A percentile compares a stretch with the other conserved stretches of the same genome.
These are phyloP conservation scores for Bombylius major DNA, from an alignment of 2,888 invertebrate species.

Conservation along the genomic window DNA sequence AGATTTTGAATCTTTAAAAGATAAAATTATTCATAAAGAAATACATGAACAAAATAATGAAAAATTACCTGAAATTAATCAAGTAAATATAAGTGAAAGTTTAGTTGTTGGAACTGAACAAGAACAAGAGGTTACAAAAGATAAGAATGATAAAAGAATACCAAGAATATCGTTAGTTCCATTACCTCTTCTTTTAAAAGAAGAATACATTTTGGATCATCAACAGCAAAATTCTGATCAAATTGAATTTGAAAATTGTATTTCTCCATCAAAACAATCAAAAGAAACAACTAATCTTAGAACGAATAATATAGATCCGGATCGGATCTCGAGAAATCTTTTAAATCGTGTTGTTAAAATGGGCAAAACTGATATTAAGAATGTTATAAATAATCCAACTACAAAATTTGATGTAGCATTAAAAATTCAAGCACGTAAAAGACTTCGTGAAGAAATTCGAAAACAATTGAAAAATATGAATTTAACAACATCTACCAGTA, in stretches of 20 bases:
- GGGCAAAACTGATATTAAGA: conserved; percentile 30
- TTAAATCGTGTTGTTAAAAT: conserved; percentile 28
- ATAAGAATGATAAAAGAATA: background rate
- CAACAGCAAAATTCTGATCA: background rate
- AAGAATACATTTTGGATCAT: background rate
- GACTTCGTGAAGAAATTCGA: conserved; percentile 29
- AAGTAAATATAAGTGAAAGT: background rate
- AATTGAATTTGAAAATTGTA: no score
- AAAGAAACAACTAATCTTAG: no score
- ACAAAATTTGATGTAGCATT: conserved; percentile 32
- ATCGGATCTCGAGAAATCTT: conserved; percentile 4
- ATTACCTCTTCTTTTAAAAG: conserved; percentile 1
- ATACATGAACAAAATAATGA: no score
- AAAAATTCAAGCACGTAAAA: conserved; percentile 27
- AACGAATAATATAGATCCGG: no score
- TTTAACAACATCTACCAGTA: background rate
- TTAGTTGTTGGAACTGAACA: background rate
- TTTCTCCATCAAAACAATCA: no score
- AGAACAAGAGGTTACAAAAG: background rate
- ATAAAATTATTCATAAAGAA: no score
- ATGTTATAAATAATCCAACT: conserved; percentile 32
- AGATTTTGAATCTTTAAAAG: no score
- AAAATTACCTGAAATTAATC: background rate
- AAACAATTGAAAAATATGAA: conserved; percentile 26
- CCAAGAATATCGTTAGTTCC: conserved; percentile 3